Evolutionary conservation across 2,888 invertebrate genomes (phyloP).

Genomic region (Baronia brevicornis): DNA sequence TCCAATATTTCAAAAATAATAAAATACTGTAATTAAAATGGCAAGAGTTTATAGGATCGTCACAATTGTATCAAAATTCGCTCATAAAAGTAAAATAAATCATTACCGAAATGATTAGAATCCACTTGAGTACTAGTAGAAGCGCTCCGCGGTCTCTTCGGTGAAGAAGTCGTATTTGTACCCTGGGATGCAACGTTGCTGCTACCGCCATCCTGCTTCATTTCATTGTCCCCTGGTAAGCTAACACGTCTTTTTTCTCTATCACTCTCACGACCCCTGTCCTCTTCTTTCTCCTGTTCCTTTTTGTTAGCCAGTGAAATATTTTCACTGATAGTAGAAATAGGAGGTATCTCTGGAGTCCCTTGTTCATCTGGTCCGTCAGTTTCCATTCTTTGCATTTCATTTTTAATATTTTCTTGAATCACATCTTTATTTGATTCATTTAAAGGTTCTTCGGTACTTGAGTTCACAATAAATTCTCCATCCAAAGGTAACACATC

Average conservation of each 20-base stretch:
- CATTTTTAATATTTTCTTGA: conserved; percentile 53
- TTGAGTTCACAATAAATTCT: conserved; percentile 51
- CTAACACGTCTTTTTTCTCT: conserved; percentile 76
- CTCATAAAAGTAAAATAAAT: conserved; percentile 1
- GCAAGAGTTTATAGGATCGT: too few species aligned
- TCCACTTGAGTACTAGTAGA: conserved; percentile 90
- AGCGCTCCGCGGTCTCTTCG: conserved; percentile 85
- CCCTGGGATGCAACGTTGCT: conserved; percentile 55
- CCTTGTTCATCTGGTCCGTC: conserved; percentile 44
- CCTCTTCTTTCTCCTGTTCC: conserved; percentile 50
- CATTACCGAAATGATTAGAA: conserved; percentile 87
- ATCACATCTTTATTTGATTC: conserved; percentile 19
- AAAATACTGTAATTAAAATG: too few species aligned
- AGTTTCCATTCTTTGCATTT: conserved; percentile 45
- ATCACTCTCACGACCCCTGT: conserved; percentile 53
- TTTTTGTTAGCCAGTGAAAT: conserved; percentile 69
- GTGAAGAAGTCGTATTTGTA: conserved; percentile 70
- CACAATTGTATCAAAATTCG: too few species aligned
- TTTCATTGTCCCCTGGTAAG: conserved; percentile 72
- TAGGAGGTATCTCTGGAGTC: conserved; percentile 79
- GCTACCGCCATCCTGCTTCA: conserved; percentile 58
- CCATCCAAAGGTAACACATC: conserved; percentile 63
- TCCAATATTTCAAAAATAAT: too few species aligned
- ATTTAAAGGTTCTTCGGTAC: conserved; percentile 36
- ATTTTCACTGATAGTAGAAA: conserved; percentile 84